Conservation (phyloP, 2,888 invertebrate genomes). For the Calameuta filiformis region DNA sequence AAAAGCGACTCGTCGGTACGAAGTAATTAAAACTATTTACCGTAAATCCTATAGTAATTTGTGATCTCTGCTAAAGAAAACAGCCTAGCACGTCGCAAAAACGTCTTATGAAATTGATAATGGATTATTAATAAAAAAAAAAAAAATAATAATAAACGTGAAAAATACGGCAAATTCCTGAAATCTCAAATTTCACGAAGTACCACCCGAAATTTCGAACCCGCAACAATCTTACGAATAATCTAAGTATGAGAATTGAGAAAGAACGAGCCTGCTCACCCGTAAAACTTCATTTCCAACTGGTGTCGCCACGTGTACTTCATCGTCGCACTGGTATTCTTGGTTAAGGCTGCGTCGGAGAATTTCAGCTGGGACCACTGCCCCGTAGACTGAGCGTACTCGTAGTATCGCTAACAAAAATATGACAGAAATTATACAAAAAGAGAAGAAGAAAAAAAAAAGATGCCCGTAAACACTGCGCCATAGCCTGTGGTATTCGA, state of each 20-base stretch:
- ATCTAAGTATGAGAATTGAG: background rate
- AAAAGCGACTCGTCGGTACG: constrained; percentile 10
- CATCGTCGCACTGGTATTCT: background rate
- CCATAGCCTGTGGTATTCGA: constrained; percentile 10
- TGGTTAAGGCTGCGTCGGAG: background rate
- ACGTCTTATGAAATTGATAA: background rate
- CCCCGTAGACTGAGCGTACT: background rate
- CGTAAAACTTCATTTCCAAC: background rate
- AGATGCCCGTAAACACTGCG: constrained; percentile 5
- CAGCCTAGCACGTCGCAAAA: background rate
- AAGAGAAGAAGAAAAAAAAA: constrained; percentile 24
- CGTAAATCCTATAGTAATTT: background rate
- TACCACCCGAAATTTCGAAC: background rate
- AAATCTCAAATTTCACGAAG: background rate
- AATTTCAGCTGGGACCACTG: background rate
- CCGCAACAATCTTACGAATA: background rate
- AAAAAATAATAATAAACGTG: background rate
- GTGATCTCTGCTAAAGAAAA: background rate
- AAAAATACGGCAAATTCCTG: background rate
- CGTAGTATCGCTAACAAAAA: constrained; percentile 21
- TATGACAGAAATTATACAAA: constrained; percentile 31
- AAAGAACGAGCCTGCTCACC: background rate
- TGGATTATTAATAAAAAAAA: background rate
- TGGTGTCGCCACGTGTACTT: background rate
- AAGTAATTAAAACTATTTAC: constrained; percentile 11